A percentile compares a stretch with the other conserved stretches of the same genome.
phyloP scores from a whole-genome alignment of 2,888 invertebrate species.

The Seira musarum region DNA sequence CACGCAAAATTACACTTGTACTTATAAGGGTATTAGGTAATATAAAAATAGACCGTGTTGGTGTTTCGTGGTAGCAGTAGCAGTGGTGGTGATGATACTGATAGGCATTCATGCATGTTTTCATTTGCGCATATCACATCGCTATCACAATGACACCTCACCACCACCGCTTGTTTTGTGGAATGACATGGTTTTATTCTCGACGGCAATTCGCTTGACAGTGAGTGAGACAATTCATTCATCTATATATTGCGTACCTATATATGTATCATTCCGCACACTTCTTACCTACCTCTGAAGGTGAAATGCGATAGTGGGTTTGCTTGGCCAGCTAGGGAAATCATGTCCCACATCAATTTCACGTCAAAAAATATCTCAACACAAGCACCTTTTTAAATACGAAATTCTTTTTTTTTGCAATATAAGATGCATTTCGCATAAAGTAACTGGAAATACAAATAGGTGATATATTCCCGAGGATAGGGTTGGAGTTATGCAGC shows the following conservation, averaged over 20 bases:
- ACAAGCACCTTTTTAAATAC: too few species aligned
- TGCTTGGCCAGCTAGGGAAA: constrained; percentile 13
- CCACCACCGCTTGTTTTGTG: constrained; percentile 12
- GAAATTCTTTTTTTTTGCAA: too few species aligned
- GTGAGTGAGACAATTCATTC: constrained; percentile 39
- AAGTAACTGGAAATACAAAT: too few species aligned
- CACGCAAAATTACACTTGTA: neutral
- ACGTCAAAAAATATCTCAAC: constrained; percentile 10
- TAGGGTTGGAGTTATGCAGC: too few species aligned
- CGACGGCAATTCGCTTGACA: constrained; percentile 42
- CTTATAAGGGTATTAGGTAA: neutral
- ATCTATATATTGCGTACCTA: too few species aligned
- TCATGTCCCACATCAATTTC: constrained; percentile 54
- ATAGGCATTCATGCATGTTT: neutral
- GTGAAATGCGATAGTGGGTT: constrained; percentile 7
- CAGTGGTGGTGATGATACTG: neutral
- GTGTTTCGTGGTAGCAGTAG: too few species aligned
- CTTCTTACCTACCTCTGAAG: constrained; percentile 13
- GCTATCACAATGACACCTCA: too few species aligned
- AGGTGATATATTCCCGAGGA: too few species aligned
- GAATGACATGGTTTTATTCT: constrained; percentile 43
- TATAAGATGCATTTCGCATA: too few species aligned
- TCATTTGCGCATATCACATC: neutral
- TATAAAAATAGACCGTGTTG: too few species aligned
- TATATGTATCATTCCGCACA: neutral